Conservation (phyloP, 2,888 invertebrate species). For the Cenopis cana region DNA sequence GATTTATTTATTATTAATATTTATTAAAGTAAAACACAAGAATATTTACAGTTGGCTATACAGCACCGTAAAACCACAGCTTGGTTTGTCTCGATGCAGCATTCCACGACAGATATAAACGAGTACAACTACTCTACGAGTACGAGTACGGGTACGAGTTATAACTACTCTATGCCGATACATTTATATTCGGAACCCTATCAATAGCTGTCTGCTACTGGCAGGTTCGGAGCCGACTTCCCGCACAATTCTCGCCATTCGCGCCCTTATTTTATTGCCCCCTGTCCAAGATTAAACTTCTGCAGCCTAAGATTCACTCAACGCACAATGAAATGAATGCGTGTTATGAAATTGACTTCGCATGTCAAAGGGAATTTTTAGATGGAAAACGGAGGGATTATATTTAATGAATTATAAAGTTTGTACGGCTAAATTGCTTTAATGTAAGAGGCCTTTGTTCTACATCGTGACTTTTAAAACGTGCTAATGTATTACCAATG, state of each 20-base stretch:
- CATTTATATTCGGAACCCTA: conserved; percentile 69
- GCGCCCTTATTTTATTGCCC: conserved; percentile 82
- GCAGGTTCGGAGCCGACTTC: conserved; percentile 79
- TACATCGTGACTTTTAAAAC: background rate
- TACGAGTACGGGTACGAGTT: too few relatives aligned
- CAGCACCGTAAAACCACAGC: too few relatives aligned
- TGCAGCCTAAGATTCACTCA: conserved; percentile 66
- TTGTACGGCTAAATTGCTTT: background rate
- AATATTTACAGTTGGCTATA: too few relatives aligned
- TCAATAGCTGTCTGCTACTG: conserved; percentile 83
- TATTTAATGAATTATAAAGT: conserved; percentile 4
- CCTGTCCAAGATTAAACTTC: conserved; percentile 81
- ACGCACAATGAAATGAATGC: conserved; percentile 60
- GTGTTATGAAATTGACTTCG: conserved; percentile 25
- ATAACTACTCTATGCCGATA: conserved; percentile 57
- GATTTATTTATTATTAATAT: too few relatives aligned
- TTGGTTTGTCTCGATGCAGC: too few relatives aligned
- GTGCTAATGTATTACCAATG: conserved; percentile 3
- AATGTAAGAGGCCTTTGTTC: background rate
- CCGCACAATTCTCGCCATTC: conserved; percentile 79
- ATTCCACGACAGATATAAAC: too few relatives aligned
- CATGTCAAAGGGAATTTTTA: background rate
- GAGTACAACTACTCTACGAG: too few relatives aligned
- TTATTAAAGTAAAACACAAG: too few relatives aligned
- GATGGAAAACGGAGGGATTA: conserved; percentile 10